phyloP scores from a whole-genome alignment of 1,140 invertebrate species.

The Psilanteris sp. region DNA sequence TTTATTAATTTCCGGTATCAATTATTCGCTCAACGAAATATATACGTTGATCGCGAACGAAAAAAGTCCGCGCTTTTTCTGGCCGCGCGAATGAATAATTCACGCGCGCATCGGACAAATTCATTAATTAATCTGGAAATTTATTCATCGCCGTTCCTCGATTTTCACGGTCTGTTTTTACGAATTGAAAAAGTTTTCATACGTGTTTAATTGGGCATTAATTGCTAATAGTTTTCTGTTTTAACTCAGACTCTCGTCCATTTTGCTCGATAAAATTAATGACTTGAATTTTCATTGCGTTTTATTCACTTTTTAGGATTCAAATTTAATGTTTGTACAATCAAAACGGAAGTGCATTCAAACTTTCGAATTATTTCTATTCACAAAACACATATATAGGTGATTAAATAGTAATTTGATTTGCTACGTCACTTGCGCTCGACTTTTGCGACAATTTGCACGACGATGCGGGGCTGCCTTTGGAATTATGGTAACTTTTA shows the following conservation, averaged over 20 bases:
- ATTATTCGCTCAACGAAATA: constrained; percentile 30
- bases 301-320: no score
- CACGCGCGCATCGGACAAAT: constrained; percentile 33
- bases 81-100: constrained; percentile 31
- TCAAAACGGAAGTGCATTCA: constrained; percentile 2
- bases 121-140: constrained; percentile 46
- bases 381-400: constrained; percentile 35
- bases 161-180: constrained; percentile 1
- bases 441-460: constrained; percentile 50
- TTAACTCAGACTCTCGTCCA: neutral
- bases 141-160: constrained; percentile 28
- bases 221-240: constrained; percentile 8
- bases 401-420: constrained; percentile 59
- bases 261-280: neutral
- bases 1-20: constrained; percentile 56
- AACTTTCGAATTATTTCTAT: constrained; percentile 26
- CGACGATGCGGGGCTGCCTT: constrained; percentile 58
- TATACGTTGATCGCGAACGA: neutral
- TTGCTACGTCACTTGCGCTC: constrained; percentile 46
- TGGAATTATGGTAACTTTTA: constrained; percentile 70
- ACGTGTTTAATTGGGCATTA: constrained; percentile 30
- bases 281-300: neutral
- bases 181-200: constrained; percentile 5
- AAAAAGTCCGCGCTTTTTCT: constrained; percentile 33
- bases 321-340: neutral